Conservation (phyloP, 2,113 vertebrate species). For the Myxocyprinus asiaticus region DNA sequence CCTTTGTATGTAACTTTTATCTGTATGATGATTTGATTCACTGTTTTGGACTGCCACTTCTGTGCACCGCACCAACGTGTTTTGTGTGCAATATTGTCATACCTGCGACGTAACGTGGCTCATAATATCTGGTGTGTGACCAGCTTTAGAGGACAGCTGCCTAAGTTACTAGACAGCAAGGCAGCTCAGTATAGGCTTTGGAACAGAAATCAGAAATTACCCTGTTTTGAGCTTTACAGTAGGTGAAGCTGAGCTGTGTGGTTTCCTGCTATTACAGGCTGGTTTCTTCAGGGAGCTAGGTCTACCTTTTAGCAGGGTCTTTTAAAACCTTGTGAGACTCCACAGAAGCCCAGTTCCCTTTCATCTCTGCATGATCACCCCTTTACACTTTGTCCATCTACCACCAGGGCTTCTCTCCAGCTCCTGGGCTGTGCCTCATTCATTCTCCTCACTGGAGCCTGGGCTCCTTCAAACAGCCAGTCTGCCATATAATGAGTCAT, state of each 20-base stretch:
- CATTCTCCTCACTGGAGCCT: neutral
- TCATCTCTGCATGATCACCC: constrained; percentile 27
- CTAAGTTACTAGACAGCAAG: neutral
- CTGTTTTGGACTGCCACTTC: too few species aligned
- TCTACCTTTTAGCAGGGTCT: constrained; percentile 26
- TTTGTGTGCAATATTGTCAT: too few species aligned
- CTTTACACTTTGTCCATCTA: neutral
- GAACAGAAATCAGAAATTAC: neutral
- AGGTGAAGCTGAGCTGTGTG: neutral
- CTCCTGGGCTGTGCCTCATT: constrained; percentile 3
- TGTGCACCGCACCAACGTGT: too few species aligned
- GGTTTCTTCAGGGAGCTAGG: constrained; percentile 4
- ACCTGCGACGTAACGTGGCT: too few species aligned
- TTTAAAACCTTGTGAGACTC: constrained; percentile 23
- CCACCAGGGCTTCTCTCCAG: neutral
- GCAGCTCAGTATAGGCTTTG: neutral
- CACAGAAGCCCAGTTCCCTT: constrained; percentile 24
- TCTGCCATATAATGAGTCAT: constrained; percentile 44
- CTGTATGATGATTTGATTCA: too few species aligned
- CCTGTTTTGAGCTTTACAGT: constrained; percentile 13
- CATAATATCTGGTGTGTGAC: too few species aligned
- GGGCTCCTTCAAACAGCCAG: too few species aligned
- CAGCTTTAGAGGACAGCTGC: too few species aligned
- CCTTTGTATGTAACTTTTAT: too few species aligned
- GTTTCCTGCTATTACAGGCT: constrained; percentile 7